Base-by-base conservation (phyloP, 2,888 invertebrate genomes). In the Platerodrilus igneus region DNA sequence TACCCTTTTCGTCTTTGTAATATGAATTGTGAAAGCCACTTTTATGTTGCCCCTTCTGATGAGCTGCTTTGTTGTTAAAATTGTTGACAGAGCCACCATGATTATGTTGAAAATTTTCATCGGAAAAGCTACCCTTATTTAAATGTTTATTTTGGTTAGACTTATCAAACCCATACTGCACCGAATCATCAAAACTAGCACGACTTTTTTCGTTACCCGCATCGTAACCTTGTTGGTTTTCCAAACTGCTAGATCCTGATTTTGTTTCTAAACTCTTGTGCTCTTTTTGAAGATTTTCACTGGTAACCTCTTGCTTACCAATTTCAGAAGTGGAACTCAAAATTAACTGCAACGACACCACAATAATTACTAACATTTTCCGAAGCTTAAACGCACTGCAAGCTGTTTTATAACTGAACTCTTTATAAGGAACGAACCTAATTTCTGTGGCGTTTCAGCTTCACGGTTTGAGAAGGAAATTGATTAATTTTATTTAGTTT, bases 11-110 rank as follows among this genome's bases (percentile, higher is more conserved):
- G 50, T 83, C 81, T 60, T 82, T 83, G 53, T 79, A 78, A 53
- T 83, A 83, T 8, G 76, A 76, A 54, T 81, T 81, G 51, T 76
- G 77, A 58, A 80, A 83, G 10, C 83, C 83, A 48, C 79, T 75
- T 38, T 79, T 79, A 51, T 79, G 79, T 48, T 81, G 81, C 3
- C 82, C 82, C 58, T 81, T 81, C 55, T 79, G 80, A 48, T 81
- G 78, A 1, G 71, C 75, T 37, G 55, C 48, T 41, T 64, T 61
- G 20, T 57, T 61, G 18, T 55, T 60, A 5, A 56, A 37, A 34
- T 66, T 60, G 4, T 54, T 37, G 2, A 56, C 40, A 16, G 53
- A 47, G 3, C 57, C 61, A 1, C 63, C 66, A n/a, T 51, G 56
- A 9, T 58, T 45, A 20, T 66, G 57, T 19, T 60, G 57, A 37